Percentiles rank a stretch among this genome's conserved stretches.
Conservation (phyloP, 30 jellyfish, hydroid and myxozoan species). For the Turritopsis rubra region DNA sequence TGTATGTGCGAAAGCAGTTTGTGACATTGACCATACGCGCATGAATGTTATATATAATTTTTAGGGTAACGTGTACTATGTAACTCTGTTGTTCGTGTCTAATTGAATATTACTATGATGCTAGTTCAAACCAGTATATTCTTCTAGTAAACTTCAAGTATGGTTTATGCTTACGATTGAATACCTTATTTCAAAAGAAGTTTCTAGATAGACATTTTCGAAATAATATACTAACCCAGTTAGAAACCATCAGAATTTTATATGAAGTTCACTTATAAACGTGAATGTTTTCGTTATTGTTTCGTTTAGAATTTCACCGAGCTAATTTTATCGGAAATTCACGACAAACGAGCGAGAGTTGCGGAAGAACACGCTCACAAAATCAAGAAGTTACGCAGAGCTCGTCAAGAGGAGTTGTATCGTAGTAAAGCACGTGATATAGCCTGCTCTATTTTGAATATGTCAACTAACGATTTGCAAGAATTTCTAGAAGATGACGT, state of each 20-base stretch:
- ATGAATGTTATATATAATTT: no score
- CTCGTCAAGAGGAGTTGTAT: slow-evolving; percentile 20
- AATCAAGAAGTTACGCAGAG: slow-evolving; percentile 22
- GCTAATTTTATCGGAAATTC: slow-evolving; percentile 16
- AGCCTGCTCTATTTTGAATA: slow-evolving; percentile 77
- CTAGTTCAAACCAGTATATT: no score
- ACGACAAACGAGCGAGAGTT: slow-evolving; percentile 18
- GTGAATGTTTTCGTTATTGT: neutral
- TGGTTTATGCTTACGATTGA: no score
- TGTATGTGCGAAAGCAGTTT: no score
- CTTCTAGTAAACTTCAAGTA: no score
- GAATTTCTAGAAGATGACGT: slow-evolving; percentile 54
- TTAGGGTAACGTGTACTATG: no score
- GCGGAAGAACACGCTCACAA: neutral
- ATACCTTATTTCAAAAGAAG: no score
- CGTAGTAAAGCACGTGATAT: slow-evolving; percentile 61
- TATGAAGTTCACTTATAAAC: neutral
- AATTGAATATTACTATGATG: no score
- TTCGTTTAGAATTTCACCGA: slow-evolving; percentile 21
- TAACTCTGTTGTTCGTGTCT: no score
- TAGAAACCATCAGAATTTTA: neutral
- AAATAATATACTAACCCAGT: no score
- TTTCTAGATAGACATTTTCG: no score
- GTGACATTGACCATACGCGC: no score
- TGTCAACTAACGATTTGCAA: slow-evolving; percentile 75